Conservation (phyloP, 2,888 invertebrate species). For the Aleiodes leptofemur region DNA sequence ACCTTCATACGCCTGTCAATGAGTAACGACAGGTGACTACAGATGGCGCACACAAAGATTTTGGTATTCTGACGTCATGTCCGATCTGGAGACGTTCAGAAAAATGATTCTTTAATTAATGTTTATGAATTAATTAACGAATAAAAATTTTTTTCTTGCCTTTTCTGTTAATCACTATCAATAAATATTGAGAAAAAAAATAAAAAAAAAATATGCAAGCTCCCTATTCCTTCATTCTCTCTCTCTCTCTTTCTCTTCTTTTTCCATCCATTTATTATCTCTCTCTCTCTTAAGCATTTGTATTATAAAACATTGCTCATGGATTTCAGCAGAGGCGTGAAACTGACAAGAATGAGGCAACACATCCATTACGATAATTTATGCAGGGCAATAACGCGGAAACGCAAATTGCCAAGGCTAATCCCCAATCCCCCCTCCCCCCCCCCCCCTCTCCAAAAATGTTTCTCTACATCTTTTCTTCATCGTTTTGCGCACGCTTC, state of each 20-base stretch:
- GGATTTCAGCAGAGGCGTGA: constrained; percentile 45
- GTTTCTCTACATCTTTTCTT: not conserved
- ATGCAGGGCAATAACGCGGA: constrained; percentile 49
- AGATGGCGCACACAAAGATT: too few species aligned
- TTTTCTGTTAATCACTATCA: too few species aligned
- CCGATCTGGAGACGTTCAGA: too few species aligned
- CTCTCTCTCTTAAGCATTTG: constrained; percentile 21
- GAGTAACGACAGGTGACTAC: too few species aligned
- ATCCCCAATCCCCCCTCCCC: constrained; percentile 38
- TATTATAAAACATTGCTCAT: constrained; percentile 48
- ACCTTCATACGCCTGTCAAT: too few species aligned
- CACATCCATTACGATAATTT: constrained; percentile 50
- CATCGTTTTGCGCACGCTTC: constrained; percentile 34
- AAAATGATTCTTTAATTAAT: too few species aligned
- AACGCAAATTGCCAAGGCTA: constrained; percentile 50
- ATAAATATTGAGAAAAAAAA: too few species aligned
- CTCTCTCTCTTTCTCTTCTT: not conserved
- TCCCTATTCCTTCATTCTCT: constrained; percentile 1
- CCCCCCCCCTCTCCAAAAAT: not conserved
- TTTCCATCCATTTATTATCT: constrained; percentile 18
- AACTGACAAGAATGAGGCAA: constrained; percentile 49
- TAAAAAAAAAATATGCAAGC: too few species aligned
- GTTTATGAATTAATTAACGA: too few species aligned
- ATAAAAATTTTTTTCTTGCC: too few species aligned
- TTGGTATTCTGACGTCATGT: too few species aligned